A percentile compares a stretch with the other conserved stretches of the same genome.
Evolutionary conservation across 2,888 invertebrate genomes (phyloP).

Genomic region (Biston betularia): DNA sequence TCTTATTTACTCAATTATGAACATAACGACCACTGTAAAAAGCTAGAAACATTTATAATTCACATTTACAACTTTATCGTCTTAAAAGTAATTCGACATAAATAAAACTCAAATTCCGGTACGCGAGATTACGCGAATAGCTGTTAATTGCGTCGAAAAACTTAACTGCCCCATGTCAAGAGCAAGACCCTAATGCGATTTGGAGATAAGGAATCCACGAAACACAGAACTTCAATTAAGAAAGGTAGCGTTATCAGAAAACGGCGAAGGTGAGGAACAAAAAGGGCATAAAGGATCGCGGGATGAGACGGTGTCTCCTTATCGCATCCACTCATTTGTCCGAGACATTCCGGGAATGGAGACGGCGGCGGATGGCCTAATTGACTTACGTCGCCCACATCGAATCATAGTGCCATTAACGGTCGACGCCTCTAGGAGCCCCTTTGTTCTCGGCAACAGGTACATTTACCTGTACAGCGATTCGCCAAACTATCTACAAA

Average conservation of each 20-base stretch:
- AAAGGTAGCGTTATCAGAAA: conserved; percentile 76
- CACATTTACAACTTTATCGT: conserved; percentile 42
- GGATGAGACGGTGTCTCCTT: conserved; percentile 70
- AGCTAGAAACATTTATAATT: conserved; percentile 54
- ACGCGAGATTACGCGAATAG: conserved; percentile 59
- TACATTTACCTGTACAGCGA: conserved; percentile 73
- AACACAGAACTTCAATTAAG: conserved; percentile 84
- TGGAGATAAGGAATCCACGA: conserved; percentile 69
- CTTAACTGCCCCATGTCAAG: conserved; percentile 59
- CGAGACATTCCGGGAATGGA: conserved; percentile 83
- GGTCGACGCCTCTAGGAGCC: conserved; percentile 75
- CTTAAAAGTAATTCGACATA: conserved; percentile 50
- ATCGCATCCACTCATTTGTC: conserved; percentile 80
- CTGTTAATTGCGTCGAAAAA: conserved; percentile 71
- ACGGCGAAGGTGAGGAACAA: conserved; percentile 38
- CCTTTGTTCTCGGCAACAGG: conserved; percentile 81
- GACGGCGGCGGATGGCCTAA: conserved; percentile 85
- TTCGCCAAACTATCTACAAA: conserved; percentile 64
- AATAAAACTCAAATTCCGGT: conserved; percentile 55
- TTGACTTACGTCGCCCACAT: conserved; percentile 84
- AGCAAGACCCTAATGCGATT: conserved; percentile 69
- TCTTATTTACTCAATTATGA: conserved; percentile 20
- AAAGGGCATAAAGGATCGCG: conserved; percentile 44
- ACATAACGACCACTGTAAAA: conserved; percentile 45
- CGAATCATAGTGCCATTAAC: conserved; percentile 79